phyloP scores from a whole-genome alignment of 2,113 vertebrate genomes.

The Cryptomyrus ogoouensis region DNA sequence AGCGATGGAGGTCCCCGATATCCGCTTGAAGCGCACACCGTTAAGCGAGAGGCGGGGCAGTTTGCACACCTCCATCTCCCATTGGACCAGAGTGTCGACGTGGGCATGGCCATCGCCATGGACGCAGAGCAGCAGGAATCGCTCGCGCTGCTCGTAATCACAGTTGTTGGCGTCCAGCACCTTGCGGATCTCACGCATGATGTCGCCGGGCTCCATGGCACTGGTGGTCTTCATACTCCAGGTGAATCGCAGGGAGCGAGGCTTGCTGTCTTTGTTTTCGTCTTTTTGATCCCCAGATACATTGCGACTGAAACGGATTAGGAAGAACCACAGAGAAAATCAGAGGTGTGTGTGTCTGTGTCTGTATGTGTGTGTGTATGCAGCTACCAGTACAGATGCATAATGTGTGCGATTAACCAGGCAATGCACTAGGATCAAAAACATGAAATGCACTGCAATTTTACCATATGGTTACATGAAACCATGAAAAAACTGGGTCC shows the following conservation, averaged over 20 bases:
- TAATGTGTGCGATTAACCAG: not conserved
- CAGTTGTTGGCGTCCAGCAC: conserved; percentile 90
- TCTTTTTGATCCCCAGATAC: conserved; percentile 94
- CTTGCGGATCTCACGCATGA: conserved; percentile 95
- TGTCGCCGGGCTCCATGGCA: conserved; percentile 89
- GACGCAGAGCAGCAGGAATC: conserved; percentile 77
- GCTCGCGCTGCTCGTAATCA: conserved; percentile 75
- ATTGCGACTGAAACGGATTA: conserved; percentile 77
- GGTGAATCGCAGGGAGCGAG: conserved; percentile 92
- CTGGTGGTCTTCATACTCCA: conserved; percentile 99
- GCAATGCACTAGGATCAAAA: not conserved
- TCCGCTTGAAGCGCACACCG: conserved; percentile 94
- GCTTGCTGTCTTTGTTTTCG: conserved; percentile 87
- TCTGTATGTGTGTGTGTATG: not conserved
- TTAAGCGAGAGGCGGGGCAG: conserved; percentile 96
- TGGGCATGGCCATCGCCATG: conserved; percentile 76
- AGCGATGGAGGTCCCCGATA: conserved; percentile 96
- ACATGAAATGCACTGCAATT: not conserved
- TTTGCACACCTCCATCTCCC: conserved; percentile 99
- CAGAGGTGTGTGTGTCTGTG: not conserved
- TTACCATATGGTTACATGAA: not conserved
- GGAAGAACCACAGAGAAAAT: not conserved
- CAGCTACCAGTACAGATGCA: not conserved
- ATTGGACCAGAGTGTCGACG: conserved; percentile 89
- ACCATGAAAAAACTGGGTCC: not conserved